Conservation (phyloP, 2,888 invertebrate species). For the Cremastobaeus sp. region DNA sequence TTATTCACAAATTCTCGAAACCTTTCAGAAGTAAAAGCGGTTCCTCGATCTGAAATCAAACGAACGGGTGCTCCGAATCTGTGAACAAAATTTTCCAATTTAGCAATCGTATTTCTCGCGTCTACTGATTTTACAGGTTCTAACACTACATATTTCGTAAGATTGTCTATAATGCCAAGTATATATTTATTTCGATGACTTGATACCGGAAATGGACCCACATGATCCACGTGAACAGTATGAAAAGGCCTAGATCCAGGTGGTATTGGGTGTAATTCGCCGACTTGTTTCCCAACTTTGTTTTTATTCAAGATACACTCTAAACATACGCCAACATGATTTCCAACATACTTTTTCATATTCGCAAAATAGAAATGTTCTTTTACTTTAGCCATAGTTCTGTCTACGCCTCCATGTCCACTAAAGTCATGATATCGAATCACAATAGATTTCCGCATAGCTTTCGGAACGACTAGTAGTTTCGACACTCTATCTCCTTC, state of each 20-base stretch:
- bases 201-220: slow-evolving; percentile 53
- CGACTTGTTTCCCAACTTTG: neutral
- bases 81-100: slow-evolving; percentile 49
- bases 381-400: neutral
- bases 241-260: slow-evolving; percentile 10
- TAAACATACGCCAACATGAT: slow-evolving; percentile 9
- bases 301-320: slow-evolving; percentile 14
- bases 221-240: slow-evolving; percentile 55
- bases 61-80: slow-evolving; percentile 51
- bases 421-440: slow-evolving; percentile 11
- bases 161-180: slow-evolving; percentile 48
- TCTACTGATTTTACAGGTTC: slow-evolving; percentile 45
- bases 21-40: slow-evolving; percentile 44
- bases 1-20: slow-evolving; percentile 50
- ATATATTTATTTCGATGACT: slow-evolving; percentile 44
- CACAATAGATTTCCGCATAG: slow-evolving; percentile 13
- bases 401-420: slow-evolving; percentile 5
- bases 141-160: slow-evolving; percentile 53
- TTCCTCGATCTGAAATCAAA: slow-evolving; percentile 56
- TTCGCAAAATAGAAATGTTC: slow-evolving; percentile 3
- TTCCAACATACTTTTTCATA: slow-evolving; percentile 4
- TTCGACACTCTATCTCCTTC: too few relatives aligned
- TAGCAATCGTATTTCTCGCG: slow-evolving; percentile 22
- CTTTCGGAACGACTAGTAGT: neutral
- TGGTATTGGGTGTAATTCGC: slow-evolving; percentile 16